Evolutionary conservation across 2,113 vertebrate genomes (phyloP).

Genomic region (Cyanistes caeruleus): DNA sequence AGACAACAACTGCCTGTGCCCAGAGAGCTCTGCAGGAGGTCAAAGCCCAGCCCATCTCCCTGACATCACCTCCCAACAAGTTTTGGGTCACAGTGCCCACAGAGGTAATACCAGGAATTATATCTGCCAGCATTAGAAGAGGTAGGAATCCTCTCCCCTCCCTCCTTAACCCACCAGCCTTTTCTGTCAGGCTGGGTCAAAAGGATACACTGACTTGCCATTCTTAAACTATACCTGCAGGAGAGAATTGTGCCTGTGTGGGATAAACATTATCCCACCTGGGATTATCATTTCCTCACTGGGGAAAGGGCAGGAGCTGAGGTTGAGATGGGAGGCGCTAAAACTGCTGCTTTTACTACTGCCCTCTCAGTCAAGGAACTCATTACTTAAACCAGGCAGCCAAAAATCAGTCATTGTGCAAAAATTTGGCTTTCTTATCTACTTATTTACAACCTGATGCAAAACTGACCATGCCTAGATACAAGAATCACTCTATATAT

Average conservation of each 20-base stretch:
- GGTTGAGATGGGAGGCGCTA: neutral
- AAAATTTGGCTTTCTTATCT: neutral
- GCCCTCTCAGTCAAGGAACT: neutral
- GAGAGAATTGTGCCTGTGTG: neutral
- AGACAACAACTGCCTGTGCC: neutral
- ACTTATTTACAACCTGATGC: neutral
- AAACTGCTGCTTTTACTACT: neutral
- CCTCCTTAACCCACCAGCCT: neutral
- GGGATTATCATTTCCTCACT: neutral
- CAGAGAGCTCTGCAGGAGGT: neutral
- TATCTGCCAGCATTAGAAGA: neutral
- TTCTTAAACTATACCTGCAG: neutral
- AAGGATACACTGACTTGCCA: neutral
- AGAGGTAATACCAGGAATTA: neutral
- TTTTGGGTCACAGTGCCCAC: neutral
- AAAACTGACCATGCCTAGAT: neutral
- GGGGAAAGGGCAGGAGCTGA: neutral
- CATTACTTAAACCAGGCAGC: neutral
- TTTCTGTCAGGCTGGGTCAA: neutral
- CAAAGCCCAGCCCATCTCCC: neutral
- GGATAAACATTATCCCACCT: neutral
- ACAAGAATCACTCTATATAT: neutral
- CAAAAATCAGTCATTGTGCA: neutral
- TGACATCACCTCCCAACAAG: neutral
- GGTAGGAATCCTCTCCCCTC: neutral